Percentiles rank a stretch among this genome's conserved stretches.
These are phyloP conservation scores for Schlechtendalia chinensis DNA, from an alignment of 1,140 invertebrate genomes.

Conservation along the genomic window DNA sequence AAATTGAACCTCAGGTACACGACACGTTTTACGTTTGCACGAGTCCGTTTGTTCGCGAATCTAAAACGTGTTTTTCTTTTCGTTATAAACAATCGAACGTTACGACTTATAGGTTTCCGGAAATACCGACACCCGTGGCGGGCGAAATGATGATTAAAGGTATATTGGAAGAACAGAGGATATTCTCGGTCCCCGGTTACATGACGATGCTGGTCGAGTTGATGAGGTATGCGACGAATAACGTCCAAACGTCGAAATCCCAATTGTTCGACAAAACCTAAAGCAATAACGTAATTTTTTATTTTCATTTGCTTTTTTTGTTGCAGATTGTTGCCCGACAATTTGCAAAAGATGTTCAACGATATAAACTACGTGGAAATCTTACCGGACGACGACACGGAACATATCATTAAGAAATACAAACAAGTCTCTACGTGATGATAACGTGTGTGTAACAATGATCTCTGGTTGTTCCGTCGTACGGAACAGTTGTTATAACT, in stretches of 20 bases:
- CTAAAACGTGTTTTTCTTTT: not conserved
- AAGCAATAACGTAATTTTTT: not conserved
- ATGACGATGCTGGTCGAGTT: not conserved
- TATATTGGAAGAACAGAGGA: not conserved
- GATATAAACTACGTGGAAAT: not conserved
- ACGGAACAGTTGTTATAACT: too few relatives aligned
- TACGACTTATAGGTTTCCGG: not conserved
- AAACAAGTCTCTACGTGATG: not conserved
- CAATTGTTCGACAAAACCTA: not conserved
- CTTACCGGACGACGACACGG: not conserved
- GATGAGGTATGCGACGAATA: not conserved
- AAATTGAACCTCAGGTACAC: slow-evolving; percentile 50
- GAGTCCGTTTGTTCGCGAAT: too few relatives aligned
- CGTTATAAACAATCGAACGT: too few relatives aligned
- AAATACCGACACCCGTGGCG: not conserved
- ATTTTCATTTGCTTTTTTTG: too few relatives aligned
- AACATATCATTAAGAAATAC: not conserved
- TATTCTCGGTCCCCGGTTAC: slow-evolving; percentile 14
- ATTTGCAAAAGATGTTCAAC: not conserved
- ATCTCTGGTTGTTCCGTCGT: too few relatives aligned
- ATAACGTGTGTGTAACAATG: too few relatives aligned
- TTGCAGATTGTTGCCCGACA: slow-evolving; percentile 30
- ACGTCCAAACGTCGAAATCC: too few relatives aligned
- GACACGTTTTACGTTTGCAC: too few relatives aligned
- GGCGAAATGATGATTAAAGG: not conserved